These are phyloP conservation scores for Oryzias sinensis DNA, from an alignment of 2,797 vertebrate species.

Conservation along the genomic window DNA sequence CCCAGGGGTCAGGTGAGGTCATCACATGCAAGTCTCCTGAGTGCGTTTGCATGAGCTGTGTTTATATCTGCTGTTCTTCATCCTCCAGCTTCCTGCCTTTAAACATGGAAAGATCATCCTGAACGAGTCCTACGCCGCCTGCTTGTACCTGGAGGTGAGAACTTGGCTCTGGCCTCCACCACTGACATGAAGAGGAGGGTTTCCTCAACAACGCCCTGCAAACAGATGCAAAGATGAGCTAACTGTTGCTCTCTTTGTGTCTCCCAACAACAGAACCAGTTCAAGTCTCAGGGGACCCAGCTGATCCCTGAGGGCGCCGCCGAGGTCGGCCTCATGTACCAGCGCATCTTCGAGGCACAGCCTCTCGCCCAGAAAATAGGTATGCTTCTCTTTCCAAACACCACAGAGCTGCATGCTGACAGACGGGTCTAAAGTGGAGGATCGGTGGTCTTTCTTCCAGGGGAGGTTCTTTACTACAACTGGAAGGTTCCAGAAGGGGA, in stretches of 20 bases:
- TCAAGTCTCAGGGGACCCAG: conserved; percentile 68
- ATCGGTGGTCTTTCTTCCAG: conserved; percentile 34
- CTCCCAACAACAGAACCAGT: conserved; percentile 61
- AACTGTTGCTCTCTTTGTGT: conserved; percentile 24
- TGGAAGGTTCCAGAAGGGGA: conserved; percentile 67
- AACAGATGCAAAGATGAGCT: not conserved
- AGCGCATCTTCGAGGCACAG: conserved; percentile 70
- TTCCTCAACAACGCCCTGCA: too few species aligned
- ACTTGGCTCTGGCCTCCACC: too few species aligned
- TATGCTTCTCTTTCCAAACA: conserved; percentile 36
- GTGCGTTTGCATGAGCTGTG: too few species aligned
- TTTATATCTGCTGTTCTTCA: too few species aligned
- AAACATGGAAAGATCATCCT: conserved; percentile 60
- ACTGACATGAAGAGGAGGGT: too few species aligned
- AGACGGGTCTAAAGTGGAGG: too few species aligned
- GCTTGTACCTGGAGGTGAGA: conserved; percentile 79
- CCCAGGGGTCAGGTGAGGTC: conserved; percentile 72
- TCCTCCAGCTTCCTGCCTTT: conserved; percentile 74
- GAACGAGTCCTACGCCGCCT: conserved; percentile 75
- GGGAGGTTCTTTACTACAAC: conserved; percentile 52
- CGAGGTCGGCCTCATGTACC: conserved; percentile 68
- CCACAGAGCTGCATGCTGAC: conserved; percentile 1
- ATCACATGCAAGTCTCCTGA: too few species aligned
- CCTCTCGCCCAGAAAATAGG: conserved; percentile 62
- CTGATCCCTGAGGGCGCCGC: conserved; percentile 60